Evolutionary conservation across 2,888 invertebrate species (phyloP).

Genomic region (Carpatolechia fugitivella): DNA sequence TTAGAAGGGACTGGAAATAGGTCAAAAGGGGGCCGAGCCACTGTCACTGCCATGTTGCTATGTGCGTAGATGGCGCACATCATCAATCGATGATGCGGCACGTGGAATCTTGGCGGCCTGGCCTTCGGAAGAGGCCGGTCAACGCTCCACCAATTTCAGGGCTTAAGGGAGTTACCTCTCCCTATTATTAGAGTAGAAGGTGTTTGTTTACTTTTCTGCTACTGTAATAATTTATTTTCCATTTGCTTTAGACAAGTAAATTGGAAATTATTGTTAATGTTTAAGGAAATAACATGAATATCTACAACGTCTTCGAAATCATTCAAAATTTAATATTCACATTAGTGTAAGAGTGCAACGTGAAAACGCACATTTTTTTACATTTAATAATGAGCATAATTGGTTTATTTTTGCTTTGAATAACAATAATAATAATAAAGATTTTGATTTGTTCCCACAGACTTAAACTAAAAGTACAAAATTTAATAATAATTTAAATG

Average conservation of each 20-base stretch:
- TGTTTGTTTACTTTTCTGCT: background rate
- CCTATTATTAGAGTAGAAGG: background rate
- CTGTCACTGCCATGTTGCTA: slow-evolving; percentile 62
- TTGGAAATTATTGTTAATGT: too few relatives aligned
- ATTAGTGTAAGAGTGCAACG: too few relatives aligned
- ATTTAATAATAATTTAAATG: too few relatives aligned
- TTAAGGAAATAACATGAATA: too few relatives aligned
- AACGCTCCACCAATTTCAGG: background rate
- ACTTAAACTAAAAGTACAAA: too few relatives aligned
- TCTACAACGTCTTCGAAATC: too few relatives aligned
- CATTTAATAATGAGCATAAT: too few relatives aligned
- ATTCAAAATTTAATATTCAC: too few relatives aligned
- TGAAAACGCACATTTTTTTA: too few relatives aligned
- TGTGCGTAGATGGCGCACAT: slow-evolving; percentile 11
- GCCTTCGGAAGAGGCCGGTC: slow-evolving; percentile 6
- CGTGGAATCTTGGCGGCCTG: slow-evolving; percentile 6
- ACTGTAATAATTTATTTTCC: background rate
- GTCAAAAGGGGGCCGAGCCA: slow-evolving; percentile 73
- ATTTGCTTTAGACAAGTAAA: background rate
- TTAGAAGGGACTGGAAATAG: slow-evolving; percentile 67
- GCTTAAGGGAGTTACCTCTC: background rate
- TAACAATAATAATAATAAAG: too few relatives aligned
- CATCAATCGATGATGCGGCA: slow-evolving; percentile 8
- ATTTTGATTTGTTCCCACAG: too few relatives aligned
- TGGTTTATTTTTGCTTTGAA: too few relatives aligned